These are phyloP conservation scores for Azorinus chamasolen DNA, from an alignment of 2,888 invertebrate genomes.

Conservation along the genomic window DNA sequence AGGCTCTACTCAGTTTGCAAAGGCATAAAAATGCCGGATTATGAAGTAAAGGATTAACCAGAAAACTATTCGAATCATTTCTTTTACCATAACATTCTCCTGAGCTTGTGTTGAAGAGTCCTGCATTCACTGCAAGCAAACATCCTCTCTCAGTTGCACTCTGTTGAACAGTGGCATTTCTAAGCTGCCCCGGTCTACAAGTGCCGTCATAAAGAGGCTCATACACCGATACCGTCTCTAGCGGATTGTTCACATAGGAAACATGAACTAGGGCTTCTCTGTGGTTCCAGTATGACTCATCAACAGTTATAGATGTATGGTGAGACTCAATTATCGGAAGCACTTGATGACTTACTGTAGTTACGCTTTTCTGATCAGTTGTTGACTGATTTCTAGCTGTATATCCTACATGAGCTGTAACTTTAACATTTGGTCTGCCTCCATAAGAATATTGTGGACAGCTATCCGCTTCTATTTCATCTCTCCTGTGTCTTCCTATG, in stretches of 20 bases:
- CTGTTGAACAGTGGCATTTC: slow-evolving; percentile 76
- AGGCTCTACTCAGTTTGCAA: too few species aligned
- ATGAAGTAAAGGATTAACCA: not conserved
- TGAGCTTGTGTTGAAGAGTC: slow-evolving; percentile 84
- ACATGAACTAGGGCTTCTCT: slow-evolving; percentile 64
- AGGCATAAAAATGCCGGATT: too few species aligned
- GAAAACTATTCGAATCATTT: not conserved
- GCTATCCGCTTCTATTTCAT: too few species aligned
- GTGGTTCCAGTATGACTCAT: slow-evolving; percentile 40
- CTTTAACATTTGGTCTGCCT: slow-evolving; percentile 13
- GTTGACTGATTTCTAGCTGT: not conserved
- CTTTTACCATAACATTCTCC: slow-evolving; percentile 84
- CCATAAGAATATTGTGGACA: slow-evolving; percentile 17
- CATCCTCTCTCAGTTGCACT: slow-evolving; percentile 79
- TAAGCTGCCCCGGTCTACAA: slow-evolving; percentile 70
- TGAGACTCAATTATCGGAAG: slow-evolving; percentile 68
- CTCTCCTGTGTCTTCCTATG: too few species aligned
- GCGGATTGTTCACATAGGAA: slow-evolving; percentile 80
- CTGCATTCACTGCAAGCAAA: slow-evolving; percentile 85
- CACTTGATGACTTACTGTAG: slow-evolving; percentile 5
- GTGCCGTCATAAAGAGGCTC: slow-evolving; percentile 82
- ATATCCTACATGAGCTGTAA: slow-evolving; percentile 11
- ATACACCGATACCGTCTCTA: slow-evolving; percentile 82
- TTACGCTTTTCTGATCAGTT: slow-evolving; percentile 5
- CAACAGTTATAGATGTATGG: slow-evolving; percentile 62